These are phyloP conservation scores for Lucifuga dentata DNA, from an alignment of 2,113 vertebrate species.

Conservation along the genomic window DNA sequence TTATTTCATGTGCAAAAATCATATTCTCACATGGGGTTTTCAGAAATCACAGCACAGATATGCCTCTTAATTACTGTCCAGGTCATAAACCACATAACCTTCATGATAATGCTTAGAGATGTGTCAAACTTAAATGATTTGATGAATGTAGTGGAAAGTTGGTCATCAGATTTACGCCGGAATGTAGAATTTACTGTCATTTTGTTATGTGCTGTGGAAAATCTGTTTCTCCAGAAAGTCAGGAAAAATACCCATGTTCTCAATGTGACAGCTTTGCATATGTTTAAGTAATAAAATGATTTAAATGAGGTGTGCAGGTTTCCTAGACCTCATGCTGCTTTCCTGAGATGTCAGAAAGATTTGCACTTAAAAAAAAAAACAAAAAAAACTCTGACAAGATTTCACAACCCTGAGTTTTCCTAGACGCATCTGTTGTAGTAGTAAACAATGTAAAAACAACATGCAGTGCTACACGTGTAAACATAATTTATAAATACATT, in stretches of 20 bases:
- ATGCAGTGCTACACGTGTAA: no score
- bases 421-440: no score
- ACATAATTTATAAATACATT: no score
- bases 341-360: not conserved
- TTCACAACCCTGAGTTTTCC: no score
- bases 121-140: constrained; percentile 20
- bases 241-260: not conserved
- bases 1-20: constrained; percentile 63
- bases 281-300: not conserved
- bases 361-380: no score
- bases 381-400: no score
- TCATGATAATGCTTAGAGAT: constrained; percentile 22
- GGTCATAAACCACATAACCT: constrained; percentile 35
- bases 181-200: not conserved
- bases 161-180: not conserved
- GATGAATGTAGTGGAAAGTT: not conserved
- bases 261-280: not conserved
- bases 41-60: constrained; percentile 57
- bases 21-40: constrained; percentile 38
- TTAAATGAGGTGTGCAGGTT: not conserved
- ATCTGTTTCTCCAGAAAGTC: not conserved
- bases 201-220: not conserved
- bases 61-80: constrained; percentile 49
- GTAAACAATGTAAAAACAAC: no score
- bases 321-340: not conserved